Evolutionary conservation across 2,888 invertebrate species (phyloP), one percentile per base, ranked within the genome.

Genomic region (Orchesellides sinensis): DNA sequence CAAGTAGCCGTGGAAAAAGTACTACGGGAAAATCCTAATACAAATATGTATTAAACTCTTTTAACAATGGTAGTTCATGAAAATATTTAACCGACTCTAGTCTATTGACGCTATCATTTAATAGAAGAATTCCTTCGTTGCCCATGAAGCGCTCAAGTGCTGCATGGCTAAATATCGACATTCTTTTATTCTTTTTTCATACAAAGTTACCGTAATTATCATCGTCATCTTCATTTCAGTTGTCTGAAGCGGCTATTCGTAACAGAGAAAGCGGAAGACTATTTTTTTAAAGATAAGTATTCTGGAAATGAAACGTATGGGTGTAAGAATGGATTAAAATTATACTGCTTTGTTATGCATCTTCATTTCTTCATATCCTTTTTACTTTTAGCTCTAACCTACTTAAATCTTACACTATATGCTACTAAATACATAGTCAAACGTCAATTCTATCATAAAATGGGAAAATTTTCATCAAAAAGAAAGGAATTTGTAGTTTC

Each of bases 101-200:
- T n/a, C n/a, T n/a, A n/a, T n/a, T n/a, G n/a, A n/a, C n/a, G n/a
- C n/a, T n/a, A n/a, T 59, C 59, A 72, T 45, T 72, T 59, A 72
- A 12, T 61, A 73, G 49, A 49, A 49, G 63, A 63, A 61, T 56
- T 61, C 32, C 61, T 27, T 73, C 73, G 73, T 73, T 73, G 63
- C 63, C 73, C 52, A n/a, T n/a, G n/a, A n/a, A n/a, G n/a, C n/a
- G n/a, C 63, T 19, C 19, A 49, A 49, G 56, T 59, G 23, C 49
- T 73, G 47, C 63, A 52, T 73, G 47, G 49, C n/a, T 49, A 63
- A 73, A 73, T 63, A 52, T 73, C 63, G 29, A 27, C 59, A 73
- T 45, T 72, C 45, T n/a, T n/a, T n/a, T n/a, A n/a, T n/a, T n/a
- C 17, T 59, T 25, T 29, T 59, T 59, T 29, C 29, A 32, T 59